A percentile compares a stretch with the other conserved stretches of the same genome.
Conservation (phyloP, 2,797 vertebrate species). For the Pseudochirops cupreus region DNA sequence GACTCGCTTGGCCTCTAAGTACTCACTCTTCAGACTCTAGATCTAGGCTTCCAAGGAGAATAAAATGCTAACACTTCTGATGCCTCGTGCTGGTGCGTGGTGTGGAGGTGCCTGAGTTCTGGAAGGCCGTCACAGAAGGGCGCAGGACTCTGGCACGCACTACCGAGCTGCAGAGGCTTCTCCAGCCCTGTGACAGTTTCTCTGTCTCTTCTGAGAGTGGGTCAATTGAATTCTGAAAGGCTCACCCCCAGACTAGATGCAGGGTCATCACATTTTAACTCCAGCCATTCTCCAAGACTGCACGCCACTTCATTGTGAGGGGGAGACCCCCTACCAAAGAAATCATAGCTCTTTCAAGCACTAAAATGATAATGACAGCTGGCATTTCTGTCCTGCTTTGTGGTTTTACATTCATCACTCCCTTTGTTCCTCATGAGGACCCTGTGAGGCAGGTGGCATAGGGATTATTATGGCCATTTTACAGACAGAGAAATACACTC, state of each 20-base stretch:
- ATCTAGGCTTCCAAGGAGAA: constrained; percentile 20
- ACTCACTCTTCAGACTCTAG: not conserved
- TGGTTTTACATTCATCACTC: not conserved
- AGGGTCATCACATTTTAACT: not conserved
- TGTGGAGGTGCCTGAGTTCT: not conserved
- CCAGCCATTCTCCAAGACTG: not conserved
- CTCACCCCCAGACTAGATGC: not conserved
- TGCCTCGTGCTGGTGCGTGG: not conserved
- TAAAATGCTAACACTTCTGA: not conserved
- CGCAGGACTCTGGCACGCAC: no score
- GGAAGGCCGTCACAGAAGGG: not conserved
- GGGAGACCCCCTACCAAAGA: not conserved
- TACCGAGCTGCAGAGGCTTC: not conserved
- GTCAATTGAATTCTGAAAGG: not conserved
- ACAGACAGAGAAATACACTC: not conserved
- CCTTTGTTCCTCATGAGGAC: not conserved
- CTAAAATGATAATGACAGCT: not conserved
- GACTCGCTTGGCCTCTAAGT: not conserved
- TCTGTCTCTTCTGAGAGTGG: not conserved
- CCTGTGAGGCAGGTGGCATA: not conserved
- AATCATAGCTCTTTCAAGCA: not conserved
- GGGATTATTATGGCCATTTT: no score
- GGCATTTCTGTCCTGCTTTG: not conserved
- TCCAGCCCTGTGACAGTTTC: not conserved
- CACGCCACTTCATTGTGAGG: no score